These are phyloP conservation scores for Andricus grossulariae DNA, from an alignment of 1,140 invertebrate genomes.

Conservation along the genomic window DNA sequence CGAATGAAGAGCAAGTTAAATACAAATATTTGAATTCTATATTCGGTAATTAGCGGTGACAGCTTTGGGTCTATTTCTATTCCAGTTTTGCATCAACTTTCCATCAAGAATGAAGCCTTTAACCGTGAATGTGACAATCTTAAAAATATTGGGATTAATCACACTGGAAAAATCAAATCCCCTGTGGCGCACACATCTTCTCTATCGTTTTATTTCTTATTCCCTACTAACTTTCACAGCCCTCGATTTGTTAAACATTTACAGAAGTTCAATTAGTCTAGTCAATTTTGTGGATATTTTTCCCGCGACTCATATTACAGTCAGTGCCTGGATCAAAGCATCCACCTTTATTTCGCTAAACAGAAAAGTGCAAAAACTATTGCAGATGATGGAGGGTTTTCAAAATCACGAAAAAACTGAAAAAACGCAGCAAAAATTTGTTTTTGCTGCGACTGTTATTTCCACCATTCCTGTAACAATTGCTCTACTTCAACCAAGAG, in stretches of 20 bases:
- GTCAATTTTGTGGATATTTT: constrained; percentile 34
- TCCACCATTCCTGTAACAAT: background rate
- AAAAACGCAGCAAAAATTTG: background rate
- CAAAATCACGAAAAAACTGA: background rate
- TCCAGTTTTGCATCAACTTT: background rate
- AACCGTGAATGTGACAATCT: constrained; percentile 11
- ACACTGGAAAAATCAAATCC: background rate
- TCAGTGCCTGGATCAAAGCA: constrained; percentile 7
- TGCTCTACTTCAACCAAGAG: constrained; percentile 21
- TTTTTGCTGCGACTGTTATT: background rate
- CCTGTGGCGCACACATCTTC: background rate
- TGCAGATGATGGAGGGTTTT: background rate
- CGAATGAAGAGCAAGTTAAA: background rate
- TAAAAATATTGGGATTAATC: constrained; percentile 30
- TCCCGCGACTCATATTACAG: constrained; percentile 25
- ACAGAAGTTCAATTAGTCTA: constrained; percentile 12
- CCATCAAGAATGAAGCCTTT: constrained; percentile 16
- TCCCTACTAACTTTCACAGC: background rate
- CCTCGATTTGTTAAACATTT: constrained; percentile 19
- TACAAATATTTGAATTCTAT: background rate
- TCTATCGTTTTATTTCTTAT: constrained; percentile 30
- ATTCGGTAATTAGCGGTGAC: background rate
- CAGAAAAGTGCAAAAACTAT: background rate
- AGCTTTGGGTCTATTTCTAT: background rate
- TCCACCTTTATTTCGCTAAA: constrained; percentile 18